Evolutionary conservation across 1,140 invertebrate species (phyloP).

Genomic region (Trichonephila clavipes): DNA sequence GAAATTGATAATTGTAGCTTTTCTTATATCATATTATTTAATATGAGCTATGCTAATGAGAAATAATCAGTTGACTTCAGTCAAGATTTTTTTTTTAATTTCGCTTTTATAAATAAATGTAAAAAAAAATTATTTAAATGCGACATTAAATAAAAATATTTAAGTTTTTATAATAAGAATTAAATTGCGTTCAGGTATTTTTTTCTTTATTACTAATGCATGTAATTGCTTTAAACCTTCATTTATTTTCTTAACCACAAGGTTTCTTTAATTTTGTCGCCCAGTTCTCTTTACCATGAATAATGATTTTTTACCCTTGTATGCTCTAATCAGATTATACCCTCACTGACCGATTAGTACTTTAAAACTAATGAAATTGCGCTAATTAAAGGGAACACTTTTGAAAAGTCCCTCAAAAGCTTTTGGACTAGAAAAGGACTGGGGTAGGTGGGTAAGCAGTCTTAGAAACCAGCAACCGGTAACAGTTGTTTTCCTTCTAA

Average conservation of each 20-base stretch:
- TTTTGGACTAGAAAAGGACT: background rate
- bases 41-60: too few relatives aligned
- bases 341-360: background rate
- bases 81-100: too few relatives aligned
- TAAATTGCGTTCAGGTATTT: background rate
- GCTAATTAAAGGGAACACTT: background rate
- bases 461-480: background rate
- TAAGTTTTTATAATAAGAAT: background rate
- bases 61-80: too few relatives aligned
- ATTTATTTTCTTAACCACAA: background rate
- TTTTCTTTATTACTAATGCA: background rate
- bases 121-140: too few relatives aligned
- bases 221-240: background rate
- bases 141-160: too few relatives aligned
- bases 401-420: background rate
- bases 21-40: too few relatives aligned
- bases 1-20: too few relatives aligned
- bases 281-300: background rate
- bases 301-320: background rate
- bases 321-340: slow-evolving; percentile 15
- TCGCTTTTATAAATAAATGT: too few relatives aligned
- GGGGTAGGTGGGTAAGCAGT: background rate
- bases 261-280: background rate
- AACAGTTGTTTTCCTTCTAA: background rate
- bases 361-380: background rate